Base-by-base conservation (phyloP, 2,888 invertebrate genomes). In the Sphaerophoria taeniata region DNA sequence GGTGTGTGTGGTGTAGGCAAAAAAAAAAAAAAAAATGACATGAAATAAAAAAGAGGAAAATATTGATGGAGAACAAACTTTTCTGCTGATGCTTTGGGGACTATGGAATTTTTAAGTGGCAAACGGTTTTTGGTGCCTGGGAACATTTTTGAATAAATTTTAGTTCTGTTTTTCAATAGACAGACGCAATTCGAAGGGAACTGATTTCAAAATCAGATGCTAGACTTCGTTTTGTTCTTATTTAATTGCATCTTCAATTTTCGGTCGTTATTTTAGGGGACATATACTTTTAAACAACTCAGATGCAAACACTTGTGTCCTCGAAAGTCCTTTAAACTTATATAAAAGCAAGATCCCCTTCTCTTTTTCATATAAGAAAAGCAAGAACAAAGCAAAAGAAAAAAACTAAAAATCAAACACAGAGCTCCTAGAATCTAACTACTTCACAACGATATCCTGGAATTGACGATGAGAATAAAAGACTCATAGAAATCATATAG, bases 121-220 rank as follows among this genome's bases (percentile, higher is more conserved):
- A 67, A 67, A 51, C 14, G 33, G 49, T 47, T 24, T 24, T 58
- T 53, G 76, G 69, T 60, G 49, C 67, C 16, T 69, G 58, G 9
- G 53, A 2, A 14, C 6, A 14, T 53, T 31, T 53, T 51, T 65
- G 58, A 60, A 60, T 76, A 58, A 60, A 51, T 49, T 43, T 58
- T 14, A 39, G 74, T 58, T n/a, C 9, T 24, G n/a, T 24, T 51
- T 58, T 56, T 31, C 33, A 16, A 5, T 9, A 51, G 24, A 51
- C 16, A 7, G 7, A 51, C 12, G 6, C 16, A 51, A 3, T 51
- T 51, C 16, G 16, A 51, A 7, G 51, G 31, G 31, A 43, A 43
- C 24, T 2, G 24, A 24, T 24, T 24, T 24, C n/a, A n/a, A n/a
- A n/a, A n/a, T n/a, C n/a, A n/a, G n/a, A n/a, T n/a, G n/a, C n/a